These are phyloP conservation scores for Gerris buenoi DNA, from an alignment of 1,140 invertebrate genomes.

Conservation along the genomic window DNA sequence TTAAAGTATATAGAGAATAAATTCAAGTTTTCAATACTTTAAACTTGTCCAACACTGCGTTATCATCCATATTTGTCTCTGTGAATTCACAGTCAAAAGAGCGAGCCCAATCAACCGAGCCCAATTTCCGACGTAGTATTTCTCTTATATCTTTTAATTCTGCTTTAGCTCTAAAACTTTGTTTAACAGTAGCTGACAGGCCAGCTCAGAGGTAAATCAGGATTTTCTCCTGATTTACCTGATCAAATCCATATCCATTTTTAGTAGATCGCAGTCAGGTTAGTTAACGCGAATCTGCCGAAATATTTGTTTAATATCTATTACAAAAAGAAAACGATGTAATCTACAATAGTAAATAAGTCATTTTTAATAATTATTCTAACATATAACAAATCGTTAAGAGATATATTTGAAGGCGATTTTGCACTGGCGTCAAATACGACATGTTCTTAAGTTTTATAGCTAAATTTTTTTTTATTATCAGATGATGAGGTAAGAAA, in stretches of 20 bases:
- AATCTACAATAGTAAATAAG: background rate
- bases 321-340: background rate
- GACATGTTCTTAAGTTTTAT: background rate
- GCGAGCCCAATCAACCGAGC: too few relatives aligned
- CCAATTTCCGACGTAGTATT: too few relatives aligned
- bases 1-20: too few relatives aligned
- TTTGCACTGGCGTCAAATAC: background rate
- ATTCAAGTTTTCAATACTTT: too few relatives aligned
- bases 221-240: too few relatives aligned
- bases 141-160: too few relatives aligned
- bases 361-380: background rate
- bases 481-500: background rate
- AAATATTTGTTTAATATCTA: background rate
- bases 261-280: background rate
- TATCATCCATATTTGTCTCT: too few relatives aligned
- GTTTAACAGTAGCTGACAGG: too few relatives aligned
- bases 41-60: too few relatives aligned
- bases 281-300: background rate
- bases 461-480: background rate
- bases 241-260: background rate
- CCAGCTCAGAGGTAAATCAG: background rate
- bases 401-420: background rate
- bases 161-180: too few relatives aligned
- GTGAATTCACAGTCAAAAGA: too few relatives aligned
- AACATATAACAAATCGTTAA: background rate